Percentiles rank a stretch among this genome's conserved stretches.
Evolutionary conservation across 2,888 invertebrate species (phyloP).

Genomic region (Pyralis farinalis): DNA sequence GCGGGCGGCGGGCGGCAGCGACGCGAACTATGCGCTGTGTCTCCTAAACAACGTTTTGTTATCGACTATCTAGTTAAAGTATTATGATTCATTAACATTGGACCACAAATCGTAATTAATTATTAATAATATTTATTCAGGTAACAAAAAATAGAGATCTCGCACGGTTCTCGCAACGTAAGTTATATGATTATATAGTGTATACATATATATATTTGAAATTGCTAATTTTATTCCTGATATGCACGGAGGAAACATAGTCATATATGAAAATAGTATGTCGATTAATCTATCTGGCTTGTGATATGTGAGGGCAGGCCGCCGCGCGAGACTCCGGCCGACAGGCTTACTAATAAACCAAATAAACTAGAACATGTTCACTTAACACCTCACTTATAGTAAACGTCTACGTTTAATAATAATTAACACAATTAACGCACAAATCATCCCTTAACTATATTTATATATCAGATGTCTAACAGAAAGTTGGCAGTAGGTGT

Average conservation of each 20-base stretch:
- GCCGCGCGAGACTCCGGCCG: conserved; percentile 50
- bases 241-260: conserved; percentile 50
- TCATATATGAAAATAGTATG: conserved; percentile 30
- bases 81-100: conserved; percentile 79
- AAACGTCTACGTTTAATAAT: conserved; percentile 57
- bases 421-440: conserved; percentile 73
- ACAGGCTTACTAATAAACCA: conserved; percentile 68
- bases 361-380: conserved; percentile 72
- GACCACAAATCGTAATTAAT: conserved; percentile 79
- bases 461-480: conserved; percentile 47
- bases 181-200: conserved; percentile 20
- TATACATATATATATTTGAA: conserved; percentile 11
- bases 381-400: conserved; percentile 65
- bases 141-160: conserved; percentile 75
- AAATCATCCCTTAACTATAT: conserved; percentile 59
- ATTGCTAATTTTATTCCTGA: conserved; percentile 32
- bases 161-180: conserved; percentile 39
- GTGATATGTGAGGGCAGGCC: conserved; percentile 24
- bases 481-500: conserved; percentile 75
- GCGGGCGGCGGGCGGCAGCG: conserved; percentile 23
- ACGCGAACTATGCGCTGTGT: conserved; percentile 54
- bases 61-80: conserved; percentile 72
- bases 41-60: conserved; percentile 53
- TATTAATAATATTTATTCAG: conserved; percentile 78
- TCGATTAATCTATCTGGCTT: conserved; percentile 48